Evolutionary conservation across 2,113 vertebrate species (phyloP).

Genomic region (Micronycteris hirsuta): DNA sequence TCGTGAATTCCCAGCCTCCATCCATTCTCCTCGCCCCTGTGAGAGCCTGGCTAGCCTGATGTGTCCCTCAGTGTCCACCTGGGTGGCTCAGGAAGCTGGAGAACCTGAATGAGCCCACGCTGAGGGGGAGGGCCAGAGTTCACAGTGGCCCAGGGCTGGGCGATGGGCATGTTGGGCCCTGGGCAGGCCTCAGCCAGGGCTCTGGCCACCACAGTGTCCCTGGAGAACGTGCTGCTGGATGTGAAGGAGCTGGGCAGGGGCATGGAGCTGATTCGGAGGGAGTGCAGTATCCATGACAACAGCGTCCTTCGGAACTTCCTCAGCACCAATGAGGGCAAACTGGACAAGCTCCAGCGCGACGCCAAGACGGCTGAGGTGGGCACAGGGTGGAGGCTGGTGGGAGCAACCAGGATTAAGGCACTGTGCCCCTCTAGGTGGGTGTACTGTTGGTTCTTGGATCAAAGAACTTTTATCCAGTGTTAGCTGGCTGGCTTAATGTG

Average conservation of each 20-base stretch:
- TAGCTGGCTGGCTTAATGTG: neutral
- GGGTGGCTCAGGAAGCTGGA: neutral
- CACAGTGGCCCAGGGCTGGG: neutral
- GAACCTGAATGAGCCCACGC: neutral
- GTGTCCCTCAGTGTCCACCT: neutral
- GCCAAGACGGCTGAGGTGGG: slow-evolving; percentile 92
- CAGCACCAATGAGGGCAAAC: slow-evolving; percentile 85
- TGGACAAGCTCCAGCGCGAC: slow-evolving; percentile 94
- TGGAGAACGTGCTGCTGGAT: slow-evolving; percentile 96
- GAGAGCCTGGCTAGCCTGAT: neutral
- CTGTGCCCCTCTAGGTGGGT: neutral
- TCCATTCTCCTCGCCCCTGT: neutral
- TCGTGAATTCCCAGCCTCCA: neutral
- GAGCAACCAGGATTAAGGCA: neutral
- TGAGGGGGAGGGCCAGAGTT: neutral
- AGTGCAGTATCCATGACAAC: slow-evolving; percentile 92
- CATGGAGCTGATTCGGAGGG: slow-evolving; percentile 94
- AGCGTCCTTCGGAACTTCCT: slow-evolving; percentile 90
- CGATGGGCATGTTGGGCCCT: neutral
- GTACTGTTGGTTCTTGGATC: neutral
- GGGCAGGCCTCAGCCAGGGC: neutral
- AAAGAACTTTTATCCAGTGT: neutral
- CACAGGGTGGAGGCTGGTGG: neutral
- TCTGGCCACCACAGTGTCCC: slow-evolving; percentile 85
- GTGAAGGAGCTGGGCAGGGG: slow-evolving; percentile 95